Base-by-base conservation (phyloP, 2,113 vertebrate species). In the Galbula dea region DNA sequence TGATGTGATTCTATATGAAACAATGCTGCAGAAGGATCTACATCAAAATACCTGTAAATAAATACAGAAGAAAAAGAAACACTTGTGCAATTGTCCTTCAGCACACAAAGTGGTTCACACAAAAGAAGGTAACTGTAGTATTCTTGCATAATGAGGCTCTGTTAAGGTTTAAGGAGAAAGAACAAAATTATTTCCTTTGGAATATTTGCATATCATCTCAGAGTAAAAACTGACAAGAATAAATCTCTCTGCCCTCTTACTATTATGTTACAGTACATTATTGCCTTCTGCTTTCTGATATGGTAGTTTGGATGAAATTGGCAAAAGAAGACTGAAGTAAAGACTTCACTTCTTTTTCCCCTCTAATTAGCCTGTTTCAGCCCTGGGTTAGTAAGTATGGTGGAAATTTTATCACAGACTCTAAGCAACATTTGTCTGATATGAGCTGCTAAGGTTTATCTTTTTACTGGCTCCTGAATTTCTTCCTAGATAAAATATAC, bases 1-100 rank as follows among this genome's bases (percentile, higher is more conserved):
- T 97, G 94, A 16, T 95, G 96, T 83, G 97, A 97, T 94, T 98
- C 98, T 80, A 99, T 94, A 88, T 98, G 98, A 93, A 99, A 98
- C 75, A 98, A 96, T 63, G 97, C 92, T 78, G 97, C 97, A 85
- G 98, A 96, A 74, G 97, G 94, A 77, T 98, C 98, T 93, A 97
- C 48, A 19, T 96, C 92, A 74, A 96, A 97, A 84, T 97, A 97
- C 82, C 99, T 99, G 30, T 6, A 95, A 61, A 82, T 30, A 94
- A 41, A 95, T 8, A 75, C 10, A 81, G 55, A 84, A 84, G 13
- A 83, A 82, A 89, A 90, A 51, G 20, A 85, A 78, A 71, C n/a
- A 49, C 5, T 61, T 30, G 21, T 86, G n/a, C 37, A 74, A 8
- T 8, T 62, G 36, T 63, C 36, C 54, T 71, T 71, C 8, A 74